Evolutionary conservation across 1,140 invertebrate genomes (phyloP).

Genomic region (Pachyrhynchus sulphureomaculatus): DNA sequence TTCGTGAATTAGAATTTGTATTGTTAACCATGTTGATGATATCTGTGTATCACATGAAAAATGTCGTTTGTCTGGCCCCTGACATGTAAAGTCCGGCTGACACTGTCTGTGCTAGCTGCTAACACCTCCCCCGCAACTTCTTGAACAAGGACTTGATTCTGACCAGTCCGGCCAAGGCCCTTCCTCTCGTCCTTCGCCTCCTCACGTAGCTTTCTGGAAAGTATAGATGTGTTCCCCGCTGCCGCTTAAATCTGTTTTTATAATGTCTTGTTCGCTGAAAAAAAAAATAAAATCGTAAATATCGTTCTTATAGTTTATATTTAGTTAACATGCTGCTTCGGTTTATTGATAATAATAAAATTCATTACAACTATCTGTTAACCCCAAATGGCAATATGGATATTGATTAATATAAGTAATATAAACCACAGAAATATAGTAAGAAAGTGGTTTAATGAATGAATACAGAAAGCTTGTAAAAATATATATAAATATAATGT

Average conservation of each 20-base stretch:
- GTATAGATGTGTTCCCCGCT: slow-evolving; percentile 69
- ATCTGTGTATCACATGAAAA: slow-evolving; percentile 90
- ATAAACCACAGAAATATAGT: no score
- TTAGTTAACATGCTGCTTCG: no score
- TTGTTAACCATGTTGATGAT: no score
- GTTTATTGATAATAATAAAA: no score
- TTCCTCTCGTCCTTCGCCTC: slow-evolving; percentile 54
- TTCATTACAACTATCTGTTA: no score
- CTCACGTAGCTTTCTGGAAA: slow-evolving; percentile 65
- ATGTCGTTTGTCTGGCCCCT: slow-evolving; percentile 75
- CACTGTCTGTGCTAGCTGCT: slow-evolving; percentile 73
- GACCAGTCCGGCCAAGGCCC: slow-evolving; percentile 78
- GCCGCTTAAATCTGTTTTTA: slow-evolving; percentile 67
- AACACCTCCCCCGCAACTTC: slow-evolving; percentile 89
- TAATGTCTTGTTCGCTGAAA: slow-evolving; percentile 53
- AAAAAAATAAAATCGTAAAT: slow-evolving; percentile 16
- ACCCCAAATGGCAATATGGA: no score
- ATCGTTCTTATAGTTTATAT: no score
- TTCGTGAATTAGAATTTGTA: no score
- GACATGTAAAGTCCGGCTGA: slow-evolving; percentile 64
- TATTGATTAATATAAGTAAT: no score
- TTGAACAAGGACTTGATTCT: slow-evolving; percentile 72
- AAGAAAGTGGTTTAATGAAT: no score
- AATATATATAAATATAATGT: no score
- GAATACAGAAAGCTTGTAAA: no score